phyloP scores from a whole-genome alignment of 2,888 invertebrate species.

The Melanostoma scalare region DNA sequence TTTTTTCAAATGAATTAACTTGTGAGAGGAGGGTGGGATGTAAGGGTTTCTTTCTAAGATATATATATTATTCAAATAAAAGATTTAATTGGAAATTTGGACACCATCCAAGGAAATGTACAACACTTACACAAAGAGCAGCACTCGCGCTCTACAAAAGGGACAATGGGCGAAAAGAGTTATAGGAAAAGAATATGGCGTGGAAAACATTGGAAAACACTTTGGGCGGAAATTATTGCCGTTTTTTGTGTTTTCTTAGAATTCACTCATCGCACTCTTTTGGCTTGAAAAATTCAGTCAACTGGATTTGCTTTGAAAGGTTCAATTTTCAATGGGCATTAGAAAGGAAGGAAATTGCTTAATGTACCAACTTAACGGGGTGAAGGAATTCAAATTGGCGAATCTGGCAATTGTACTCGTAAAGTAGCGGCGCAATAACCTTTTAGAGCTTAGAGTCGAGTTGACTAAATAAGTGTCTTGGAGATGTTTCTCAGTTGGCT shows the following conservation, averaged over 20 bases:
- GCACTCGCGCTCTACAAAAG: constrained; percentile 6
- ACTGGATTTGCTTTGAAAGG: neutral
- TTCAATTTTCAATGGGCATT: constrained; percentile 7
- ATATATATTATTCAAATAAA: constrained; percentile 34
- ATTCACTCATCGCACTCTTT: neutral
- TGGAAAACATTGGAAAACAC: constrained; percentile 35
- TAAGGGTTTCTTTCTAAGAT: neutral
- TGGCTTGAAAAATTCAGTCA: neutral
- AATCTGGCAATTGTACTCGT: too few species aligned
- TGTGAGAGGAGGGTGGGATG: neutral
- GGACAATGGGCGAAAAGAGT: constrained; percentile 15
- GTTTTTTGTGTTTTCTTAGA: neutral
- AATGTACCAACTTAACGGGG: neutral
- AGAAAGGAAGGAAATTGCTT: neutral
- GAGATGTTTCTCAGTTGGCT: too few species aligned
- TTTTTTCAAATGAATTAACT: constrained; percentile 23
- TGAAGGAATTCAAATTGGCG: too few species aligned
- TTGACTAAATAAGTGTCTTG: too few species aligned
- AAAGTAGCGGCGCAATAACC: too few species aligned
- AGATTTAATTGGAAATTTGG: constrained; percentile 70
- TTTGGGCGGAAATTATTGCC: constrained; percentile 41
- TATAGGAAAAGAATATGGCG: constrained; percentile 14
- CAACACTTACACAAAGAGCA: neutral
- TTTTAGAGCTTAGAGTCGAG: too few species aligned
- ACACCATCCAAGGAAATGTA: constrained; percentile 67